Base-by-base conservation (phyloP, 2,797 vertebrate species). In the Micrastur ruficollis region DNA sequence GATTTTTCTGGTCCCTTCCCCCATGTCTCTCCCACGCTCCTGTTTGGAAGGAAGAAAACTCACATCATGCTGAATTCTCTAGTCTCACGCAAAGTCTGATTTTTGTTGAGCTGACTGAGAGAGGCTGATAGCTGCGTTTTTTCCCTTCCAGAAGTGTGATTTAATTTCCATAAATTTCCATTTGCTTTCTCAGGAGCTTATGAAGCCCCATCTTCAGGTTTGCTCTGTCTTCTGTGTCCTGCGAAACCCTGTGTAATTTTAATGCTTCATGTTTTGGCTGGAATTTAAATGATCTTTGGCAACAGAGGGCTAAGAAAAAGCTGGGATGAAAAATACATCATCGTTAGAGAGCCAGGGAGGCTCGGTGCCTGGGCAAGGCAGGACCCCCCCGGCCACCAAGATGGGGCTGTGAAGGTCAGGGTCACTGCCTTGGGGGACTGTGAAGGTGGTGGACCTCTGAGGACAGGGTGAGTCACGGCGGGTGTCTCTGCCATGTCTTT, bases 21-120 rank as follows among this genome's bases (percentile, higher is more conserved):
- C 15, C 0, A 0, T 23, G 50, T 36, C 38, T 55, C 42, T 83
- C 65, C 23, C 67, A 49, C 3, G 6, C 18, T 71, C 11, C 13
- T 13, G 3, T 52, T 81, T 29, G 38, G 71, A 55, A 67, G 46
- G 53, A 84, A 79, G 61, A 34, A 79, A 82, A 31, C 22, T 73
- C 49, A 5, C 27, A 36, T 16, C 5, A 7, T 11, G 9, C 16
- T 46, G 53, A 81, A 66, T 76, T 70, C 26, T 90, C 22, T 10
- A 8, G n/a, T 71, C 36, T 82, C 31, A 19, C 2, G 1, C 10
- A 9, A 85, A 83, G 29, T 23, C 34, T 44, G 55, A 10, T 34
- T 73, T 92, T 44, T 66, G 34, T 62, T 79, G 78, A 75, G 58
- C 61, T 50, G 55, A 59, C 40, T 5, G 1, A 78, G 52, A 78